Conservation (phyloP, 30 jellyfish, hydroid and myxozoan species). For the Mastigias papua region DNA sequence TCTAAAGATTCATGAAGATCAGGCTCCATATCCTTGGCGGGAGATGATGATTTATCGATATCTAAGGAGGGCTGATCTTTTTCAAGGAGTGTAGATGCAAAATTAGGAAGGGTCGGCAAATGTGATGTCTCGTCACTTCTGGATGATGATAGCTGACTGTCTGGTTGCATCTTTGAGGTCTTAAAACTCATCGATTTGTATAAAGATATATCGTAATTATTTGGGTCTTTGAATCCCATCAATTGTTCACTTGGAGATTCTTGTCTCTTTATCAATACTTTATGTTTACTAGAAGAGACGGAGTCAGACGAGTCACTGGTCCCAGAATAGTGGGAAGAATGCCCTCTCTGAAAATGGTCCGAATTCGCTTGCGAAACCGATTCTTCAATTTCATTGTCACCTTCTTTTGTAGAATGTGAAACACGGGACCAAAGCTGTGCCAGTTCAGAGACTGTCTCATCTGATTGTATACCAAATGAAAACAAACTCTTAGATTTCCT, state of each 20-base stretch:
- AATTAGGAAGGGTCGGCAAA: constrained; percentile 54
- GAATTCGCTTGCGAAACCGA: not conserved
- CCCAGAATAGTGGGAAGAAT: not conserved
- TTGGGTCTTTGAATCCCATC: constrained; percentile 34
- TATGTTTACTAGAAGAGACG: not conserved
- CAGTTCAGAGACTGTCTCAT: constrained; percentile 68
- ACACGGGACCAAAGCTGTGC: constrained; percentile 57
- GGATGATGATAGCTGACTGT: constrained; percentile 12
- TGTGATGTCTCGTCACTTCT: constrained; percentile 29
- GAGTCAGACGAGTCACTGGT: not conserved
- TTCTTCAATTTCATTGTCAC: constrained; percentile 1
- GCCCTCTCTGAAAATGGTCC: not conserved
- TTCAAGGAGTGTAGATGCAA: constrained; percentile 60
- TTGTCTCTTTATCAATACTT: not conserved
- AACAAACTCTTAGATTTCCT: constrained; percentile 15
- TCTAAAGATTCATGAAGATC: constrained; percentile 15
- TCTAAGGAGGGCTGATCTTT: constrained; percentile 11
- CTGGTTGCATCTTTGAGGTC: not conserved
- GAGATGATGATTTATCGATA: not conserved
- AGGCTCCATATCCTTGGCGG: not conserved
- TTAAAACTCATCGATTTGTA: not conserved
- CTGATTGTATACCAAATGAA: constrained; percentile 53
- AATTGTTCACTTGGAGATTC: not conserved
- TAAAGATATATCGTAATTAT: constrained; percentile 31
- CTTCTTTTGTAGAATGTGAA: constrained; percentile 27